phyloP scores from a whole-genome alignment of 2,113 vertebrate genomes.

The Ochotona curzoniae region DNA sequence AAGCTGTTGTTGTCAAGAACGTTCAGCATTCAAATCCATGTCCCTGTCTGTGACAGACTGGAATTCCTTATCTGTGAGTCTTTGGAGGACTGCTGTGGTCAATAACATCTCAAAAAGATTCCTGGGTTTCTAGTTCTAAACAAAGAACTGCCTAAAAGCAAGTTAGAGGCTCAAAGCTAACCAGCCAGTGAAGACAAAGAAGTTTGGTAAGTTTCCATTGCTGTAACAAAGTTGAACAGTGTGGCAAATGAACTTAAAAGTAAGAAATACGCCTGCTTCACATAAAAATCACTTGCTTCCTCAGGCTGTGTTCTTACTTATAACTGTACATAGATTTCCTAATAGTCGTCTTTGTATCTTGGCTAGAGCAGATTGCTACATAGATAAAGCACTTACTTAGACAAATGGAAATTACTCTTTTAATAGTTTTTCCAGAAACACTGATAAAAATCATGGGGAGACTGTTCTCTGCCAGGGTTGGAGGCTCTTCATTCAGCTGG shows the following conservation, averaged over 20 bases:
- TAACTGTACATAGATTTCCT: slow-evolving; percentile 20
- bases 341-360: slow-evolving; percentile 56
- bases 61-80: neutral
- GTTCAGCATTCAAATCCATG: neutral
- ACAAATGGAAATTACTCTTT: slow-evolving; percentile 58
- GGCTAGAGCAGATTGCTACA: neutral
- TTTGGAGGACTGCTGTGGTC: slow-evolving; percentile 4
- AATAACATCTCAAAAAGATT: neutral
- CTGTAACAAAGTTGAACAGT: neutral
- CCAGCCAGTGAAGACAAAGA: neutral
- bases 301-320: slow-evolving; percentile 52
- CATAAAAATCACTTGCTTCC: slow-evolving; percentile 32
- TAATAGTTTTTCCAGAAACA: neutral
- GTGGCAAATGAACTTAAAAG: neutral
- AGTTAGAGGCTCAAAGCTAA: neutral
- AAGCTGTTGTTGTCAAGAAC: neutral
- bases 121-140: neutral
- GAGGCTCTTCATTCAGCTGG: slow-evolving; percentile 24
- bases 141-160: neutral
- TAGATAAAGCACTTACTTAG: slow-evolving; percentile 63
- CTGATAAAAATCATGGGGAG: slow-evolving; percentile 20
- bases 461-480: neutral
- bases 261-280: slow-evolving; percentile 30
- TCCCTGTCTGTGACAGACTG: neutral
- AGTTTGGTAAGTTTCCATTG: slow-evolving; percentile 49